Conservation (phyloP, 35 echinoderm and acorn worm species). For the Strongylocentrotus purpuratus region DNA sequence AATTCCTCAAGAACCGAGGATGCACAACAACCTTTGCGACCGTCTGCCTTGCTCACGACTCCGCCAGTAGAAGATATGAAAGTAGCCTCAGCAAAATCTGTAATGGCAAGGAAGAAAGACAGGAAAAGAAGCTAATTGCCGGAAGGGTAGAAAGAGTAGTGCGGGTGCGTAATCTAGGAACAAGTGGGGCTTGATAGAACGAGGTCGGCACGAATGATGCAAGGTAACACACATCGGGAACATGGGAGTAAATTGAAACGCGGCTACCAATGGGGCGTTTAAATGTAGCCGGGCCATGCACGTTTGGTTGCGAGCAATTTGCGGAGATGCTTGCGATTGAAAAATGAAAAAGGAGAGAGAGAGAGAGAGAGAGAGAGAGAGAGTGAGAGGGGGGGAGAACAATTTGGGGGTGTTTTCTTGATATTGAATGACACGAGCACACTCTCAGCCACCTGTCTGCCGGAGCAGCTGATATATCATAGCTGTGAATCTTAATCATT, state of each 20-base stretch:
- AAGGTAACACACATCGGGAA: neutral
- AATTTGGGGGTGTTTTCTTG: neutral
- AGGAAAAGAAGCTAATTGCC: neutral
- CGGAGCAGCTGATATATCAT: neutral
- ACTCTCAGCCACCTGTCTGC: neutral
- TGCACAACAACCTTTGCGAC: neutral
- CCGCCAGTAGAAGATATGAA: neutral
- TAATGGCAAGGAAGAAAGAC: neutral
- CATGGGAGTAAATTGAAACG: neutral
- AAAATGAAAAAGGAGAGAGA: neutral
- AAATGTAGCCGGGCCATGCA: neutral
- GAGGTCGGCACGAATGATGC: neutral
- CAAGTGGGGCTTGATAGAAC: constrained; percentile 15
- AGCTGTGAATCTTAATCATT: neutral
- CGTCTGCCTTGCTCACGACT: neutral
- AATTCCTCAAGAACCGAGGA: neutral
- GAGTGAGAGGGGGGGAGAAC: neutral
- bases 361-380: neutral
- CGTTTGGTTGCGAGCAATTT: neutral
- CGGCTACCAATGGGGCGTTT: neutral
- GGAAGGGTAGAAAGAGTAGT: neutral
- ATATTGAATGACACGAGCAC: neutral
- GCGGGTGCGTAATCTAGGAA: neutral
- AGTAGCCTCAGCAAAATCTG: neutral
- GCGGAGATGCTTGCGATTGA: neutral